These are phyloP conservation scores for Tetramorium parvispinum DNA, from an alignment of 1,140 invertebrate genomes.

Conservation along the genomic window DNA sequence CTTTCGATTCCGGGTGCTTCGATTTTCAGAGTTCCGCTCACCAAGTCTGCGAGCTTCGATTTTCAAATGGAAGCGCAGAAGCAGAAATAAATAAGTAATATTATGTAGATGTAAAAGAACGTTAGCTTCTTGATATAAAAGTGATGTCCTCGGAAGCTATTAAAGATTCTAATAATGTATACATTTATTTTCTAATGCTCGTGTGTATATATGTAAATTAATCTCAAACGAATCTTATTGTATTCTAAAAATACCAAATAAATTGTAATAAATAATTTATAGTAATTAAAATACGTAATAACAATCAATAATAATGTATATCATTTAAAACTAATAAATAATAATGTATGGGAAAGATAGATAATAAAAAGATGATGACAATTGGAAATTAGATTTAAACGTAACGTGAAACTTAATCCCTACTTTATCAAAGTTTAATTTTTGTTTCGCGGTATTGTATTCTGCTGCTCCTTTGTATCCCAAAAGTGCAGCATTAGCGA, in stretches of 20 bases:
- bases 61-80: not conserved
- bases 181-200: not conserved
- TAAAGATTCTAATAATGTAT: not conserved
- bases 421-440: conserved; percentile 27
- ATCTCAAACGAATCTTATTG: not conserved
- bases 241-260: not conserved
- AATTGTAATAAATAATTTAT: not conserved
- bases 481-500: conserved; percentile 36
- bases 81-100: conserved; percentile 43
- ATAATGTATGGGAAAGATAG: not conserved
- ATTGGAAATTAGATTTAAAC: conserved; percentile 12
- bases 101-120: conserved; percentile 1
- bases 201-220: not conserved
- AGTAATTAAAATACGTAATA: not conserved
- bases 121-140: not conserved
- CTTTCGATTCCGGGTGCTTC: conserved; percentile 43
- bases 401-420: not conserved
- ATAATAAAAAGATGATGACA: not conserved
- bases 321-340: not conserved
- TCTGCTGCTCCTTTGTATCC: conserved; percentile 7
- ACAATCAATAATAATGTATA: not conserved
- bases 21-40: conserved; percentile 39
- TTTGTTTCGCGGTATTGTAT: not conserved
- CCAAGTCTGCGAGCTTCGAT: conserved; percentile 19
- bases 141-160: not conserved